Conservation (phyloP, 2,797 vertebrate species). For the Pipistrellus pygmaeus region DNA sequence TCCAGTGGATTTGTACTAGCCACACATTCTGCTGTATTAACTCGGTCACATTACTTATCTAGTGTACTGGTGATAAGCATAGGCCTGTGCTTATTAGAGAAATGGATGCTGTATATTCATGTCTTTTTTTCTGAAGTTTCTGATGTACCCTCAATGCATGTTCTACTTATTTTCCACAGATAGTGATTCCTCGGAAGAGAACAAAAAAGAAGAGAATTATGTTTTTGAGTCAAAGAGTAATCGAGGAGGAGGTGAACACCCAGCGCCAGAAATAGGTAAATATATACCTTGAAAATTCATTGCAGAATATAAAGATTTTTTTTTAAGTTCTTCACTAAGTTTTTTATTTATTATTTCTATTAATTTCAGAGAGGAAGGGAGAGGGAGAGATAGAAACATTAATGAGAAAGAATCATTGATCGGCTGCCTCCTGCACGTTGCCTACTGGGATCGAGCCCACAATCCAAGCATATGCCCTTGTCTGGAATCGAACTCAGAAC, state of each 20-base stretch:
- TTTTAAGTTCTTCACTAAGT: too few species aligned
- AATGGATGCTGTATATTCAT: constrained; percentile 1
- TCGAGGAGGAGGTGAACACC: constrained; percentile 88
- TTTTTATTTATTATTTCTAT: too few species aligned
- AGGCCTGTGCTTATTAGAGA: neutral
- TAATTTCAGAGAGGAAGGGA: too few species aligned
- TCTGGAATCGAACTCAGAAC: too few species aligned
- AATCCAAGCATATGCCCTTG: too few species aligned
- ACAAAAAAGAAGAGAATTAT: constrained; percentile 85
- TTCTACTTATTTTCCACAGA: constrained; percentile 80
- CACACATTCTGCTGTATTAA: neutral
- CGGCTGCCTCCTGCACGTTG: too few species aligned
- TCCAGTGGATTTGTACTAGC: neutral
- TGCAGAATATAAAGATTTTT: too few species aligned
- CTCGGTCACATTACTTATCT: neutral
- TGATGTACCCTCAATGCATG: neutral
- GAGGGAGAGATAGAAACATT: too few species aligned
- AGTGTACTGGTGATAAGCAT: neutral
- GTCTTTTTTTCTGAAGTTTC: constrained; percentile 26
- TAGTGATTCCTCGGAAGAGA: constrained; percentile 87
- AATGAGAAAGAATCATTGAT: too few species aligned
- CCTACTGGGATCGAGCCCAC: too few species aligned
- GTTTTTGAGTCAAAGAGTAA: constrained; percentile 88
- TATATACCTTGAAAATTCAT: neutral
- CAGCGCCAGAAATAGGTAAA: constrained; percentile 94